Base-by-base conservation (phyloP, 2,113 vertebrate genomes). In the Apistogramma diplotaenia region DNA sequence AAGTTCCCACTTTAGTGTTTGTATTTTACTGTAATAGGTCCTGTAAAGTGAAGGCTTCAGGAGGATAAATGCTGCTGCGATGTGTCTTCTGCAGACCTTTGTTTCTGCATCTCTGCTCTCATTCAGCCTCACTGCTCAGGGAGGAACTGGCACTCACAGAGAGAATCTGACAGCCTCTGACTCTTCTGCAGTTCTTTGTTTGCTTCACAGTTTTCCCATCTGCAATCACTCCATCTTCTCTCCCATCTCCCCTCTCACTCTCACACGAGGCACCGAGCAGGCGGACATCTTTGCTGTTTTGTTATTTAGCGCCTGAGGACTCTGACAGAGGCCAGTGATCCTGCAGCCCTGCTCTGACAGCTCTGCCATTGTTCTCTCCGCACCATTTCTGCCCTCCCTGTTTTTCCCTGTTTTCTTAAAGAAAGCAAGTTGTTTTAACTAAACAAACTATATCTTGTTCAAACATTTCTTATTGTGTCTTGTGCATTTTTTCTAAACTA, bases 311-410 rank as follows among this genome's bases (percentile, higher is more conserved):
- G 58, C 77, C 53, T n/a, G 65, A 79, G 75, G 77, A 49, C 19
- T 57, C 53, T 89, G 87, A 88, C 79, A 83, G 84, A 87, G 59
- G 84, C 56, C 71, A 65, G 51, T 4, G 65, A 84, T 84, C 83
- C 75, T 46, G 78, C 55, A 21, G 59, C 72, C 80, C 59, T 73
- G 13, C 29, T 72, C 82, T 79, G 78, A 85, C 80, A 74, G 78
- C 31, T 82, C 73, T 15, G 71, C 21, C 55, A 46, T 76, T 33
- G 56, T 65, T 76, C 65, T 84, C 56, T 61, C 37, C 6, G 62
- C 23, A 67, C 40, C 40, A 29, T 56, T 61, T 73, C 70, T 57
- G 23, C 84, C 31, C 67, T 29, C 37, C 23, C 35, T 19, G 4
- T 49, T 51, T 51, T 35, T 40, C 2, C 19, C 55, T 0, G 10